Base-by-base conservation (phyloP, 2,113 vertebrate genomes). In the Hippocampus comes region DNA sequence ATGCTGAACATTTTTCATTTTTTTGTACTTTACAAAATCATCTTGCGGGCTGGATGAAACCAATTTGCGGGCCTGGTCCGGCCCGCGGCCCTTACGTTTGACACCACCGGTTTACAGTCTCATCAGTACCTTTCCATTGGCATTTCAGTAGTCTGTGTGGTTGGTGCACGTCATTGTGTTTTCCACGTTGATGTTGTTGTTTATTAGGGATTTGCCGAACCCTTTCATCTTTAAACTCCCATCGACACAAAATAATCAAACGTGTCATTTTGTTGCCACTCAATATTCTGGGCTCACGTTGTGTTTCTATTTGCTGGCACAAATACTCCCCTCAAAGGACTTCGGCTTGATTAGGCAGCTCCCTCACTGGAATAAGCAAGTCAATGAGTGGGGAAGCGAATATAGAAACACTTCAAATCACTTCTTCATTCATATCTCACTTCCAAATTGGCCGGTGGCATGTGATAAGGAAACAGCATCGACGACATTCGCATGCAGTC, bases 261-360 rank as follows among this genome's bases (percentile, higher is more conserved):
- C 15, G 23, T 56, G 20, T 38, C 8, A 59, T 67, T 76, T 49
- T 56, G 9, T 67, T 15, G 2, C 43, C 18, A 42, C 56, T 71
- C 60, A 63, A 25, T 42, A 68, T 72, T 67, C 48, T 63, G 46
- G 42, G 57, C 51, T 76, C 61, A 64, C 23, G 70, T 64, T 59
- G 60, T 10, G 46, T 53, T 23, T 60, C 48, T 66, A 27, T 57
- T 68, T 61, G 9, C 27, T 21, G 73, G 51, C 49, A 30, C 23
- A 56, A 66, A 23, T 46, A 20, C 23, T 10, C 14, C 60, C 70
- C 65, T 75, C 57, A 27, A 51, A 76, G 72, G 73, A 83, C 67
- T 82, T 80, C 55, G 56, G 70, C 71, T 70, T 80, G 70, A 88
- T 75, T 81, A 63, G 66, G 60, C 72, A 81, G 55, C 23, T 38